A percentile compares a stretch with the other conserved stretches of the same genome.
Evolutionary conservation across 2,113 vertebrate genomes (phyloP).

Genomic region (Indicator maculatus): DNA sequence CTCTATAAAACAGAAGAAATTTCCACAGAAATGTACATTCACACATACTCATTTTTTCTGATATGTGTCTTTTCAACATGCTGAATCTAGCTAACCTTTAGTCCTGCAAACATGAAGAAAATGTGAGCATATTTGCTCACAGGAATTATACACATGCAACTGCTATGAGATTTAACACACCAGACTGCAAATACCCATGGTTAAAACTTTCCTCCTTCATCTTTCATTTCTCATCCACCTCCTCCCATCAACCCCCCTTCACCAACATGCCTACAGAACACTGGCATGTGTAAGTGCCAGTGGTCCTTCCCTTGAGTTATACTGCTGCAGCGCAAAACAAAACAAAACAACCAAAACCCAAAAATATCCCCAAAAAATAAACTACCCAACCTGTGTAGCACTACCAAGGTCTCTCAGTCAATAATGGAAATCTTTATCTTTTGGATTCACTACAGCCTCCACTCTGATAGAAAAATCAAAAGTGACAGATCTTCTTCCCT

Average conservation of each 20-base stretch:
- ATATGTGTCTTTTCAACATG: neutral
- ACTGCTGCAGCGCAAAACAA: neutral
- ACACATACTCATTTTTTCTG: neutral
- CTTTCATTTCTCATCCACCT: neutral
- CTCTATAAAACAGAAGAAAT: neutral
- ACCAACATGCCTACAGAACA: neutral
- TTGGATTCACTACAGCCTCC: neutral
- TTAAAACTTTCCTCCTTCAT: neutral
- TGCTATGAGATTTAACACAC: neutral
- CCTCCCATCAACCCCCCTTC: neutral
- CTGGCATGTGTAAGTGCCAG: neutral
- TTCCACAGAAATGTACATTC: neutral
- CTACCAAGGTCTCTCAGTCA: conserved; percentile 5
- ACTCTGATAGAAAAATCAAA: conserved; percentile 9
- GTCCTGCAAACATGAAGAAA: neutral
- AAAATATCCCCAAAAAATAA: too few relatives aligned
- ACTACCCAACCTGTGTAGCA: neutral
- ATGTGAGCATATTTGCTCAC: neutral
- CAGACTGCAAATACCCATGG: neutral
- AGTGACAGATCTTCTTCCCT: neutral
- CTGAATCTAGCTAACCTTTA: neutral
- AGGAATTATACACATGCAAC: neutral
- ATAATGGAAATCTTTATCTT: conserved; percentile 44
- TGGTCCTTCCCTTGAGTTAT: neutral
- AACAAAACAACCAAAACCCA: too few relatives aligned